Base-by-base conservation (phyloP, 1,140 invertebrate species). In the Zaprionus africanus region DNA sequence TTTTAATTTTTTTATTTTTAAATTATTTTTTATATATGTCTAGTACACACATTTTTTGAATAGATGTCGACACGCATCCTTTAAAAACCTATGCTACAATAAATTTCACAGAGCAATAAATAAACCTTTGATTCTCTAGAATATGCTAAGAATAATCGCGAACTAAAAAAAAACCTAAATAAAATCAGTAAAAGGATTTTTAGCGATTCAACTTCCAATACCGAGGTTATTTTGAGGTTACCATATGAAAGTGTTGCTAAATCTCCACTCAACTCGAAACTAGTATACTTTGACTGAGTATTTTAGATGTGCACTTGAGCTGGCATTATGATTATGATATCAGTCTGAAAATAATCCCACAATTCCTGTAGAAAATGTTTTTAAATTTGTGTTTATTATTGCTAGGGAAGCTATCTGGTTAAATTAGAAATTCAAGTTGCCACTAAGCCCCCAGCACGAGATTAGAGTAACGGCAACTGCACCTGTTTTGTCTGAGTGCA, bases 401-500 rank as follows among this genome's bases (percentile, higher is more conserved):
- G 19, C 19, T 17, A 43, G 38, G 38, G 13, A 41, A n/a, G 38
- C 15, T n/a, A 41, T 41, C 38, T 41, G 41, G 1, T n/a, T 9
- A 17, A 17, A n/a, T 17, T 46, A 7, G n/a, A 6, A 17, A 46
- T 46, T 24, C 46, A 24, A 51, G 46, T 51, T 24, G 4, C 11
- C 11, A 51, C 13, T 24, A 24, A 51, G 46, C 46, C 7, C 19
- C 4, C 46, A 7, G 41, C 19, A 5, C 17, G 11, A 24, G 46
- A 51, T 51, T 51, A 51, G 46, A 51, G 7, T 4, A 22, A 13
- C 4, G 13, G 46, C 22, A 22, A 24, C 46, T 22, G 46, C 19
- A 51, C 19, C 22, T 51, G 46, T 24, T 24, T 24, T 51, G 46
- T 51, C 46, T 51, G 46, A 51, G 46, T 51, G 46, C 46, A 51